Evolutionary conservation across 2,888 invertebrate genomes (phyloP), one percentile per base, ranked within the genome.

Genomic region (Orgyia antiqua): DNA sequence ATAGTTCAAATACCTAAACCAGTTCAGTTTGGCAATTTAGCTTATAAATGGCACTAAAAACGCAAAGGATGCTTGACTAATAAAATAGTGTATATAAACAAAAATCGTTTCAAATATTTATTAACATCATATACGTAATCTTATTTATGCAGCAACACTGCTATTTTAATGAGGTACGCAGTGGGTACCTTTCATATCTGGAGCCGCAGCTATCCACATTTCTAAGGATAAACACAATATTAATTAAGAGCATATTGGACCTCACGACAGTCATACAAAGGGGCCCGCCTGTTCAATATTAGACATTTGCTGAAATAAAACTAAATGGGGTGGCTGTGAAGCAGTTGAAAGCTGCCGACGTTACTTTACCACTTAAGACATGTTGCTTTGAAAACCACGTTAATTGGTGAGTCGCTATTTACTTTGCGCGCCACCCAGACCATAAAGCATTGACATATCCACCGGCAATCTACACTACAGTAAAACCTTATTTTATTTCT

Each of bases 401-500:
- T 82, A 79, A 82, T 79, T 80, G 75, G 68, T 66, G 61, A 51
- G 58, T 58, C 63, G 63, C 51, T 67, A 60, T 69, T 67, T 70
- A 62, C 58, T 51, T 51, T 59, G 57, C 58, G 51, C 51, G 48
- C 55, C 50, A 52, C 50, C 41, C 57, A 45, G 39, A 45, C 48
- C 43, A 39, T 36, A 33, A 31, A 49, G 34, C 48, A 43, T 44
- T 39, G 41, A 42, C 51, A 45, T 43, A 27, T 41, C 34, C 41
- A 40, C 38, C 44, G 33, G 29, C 15, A 40, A 28, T 11, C 45
- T 39, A 28, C 33, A 36, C 27, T 25, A 20, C 33, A 26, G 35
- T 35, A 34, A 31, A 27, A 35, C 15, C 27, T 29, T 33, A 31
- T 24, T 26, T 28, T 31, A 35, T 29, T 29, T 20, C 31, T 44